Conservation (phyloP, 2,888 invertebrate genomes). For the Drosophila setosimentum region DNA sequence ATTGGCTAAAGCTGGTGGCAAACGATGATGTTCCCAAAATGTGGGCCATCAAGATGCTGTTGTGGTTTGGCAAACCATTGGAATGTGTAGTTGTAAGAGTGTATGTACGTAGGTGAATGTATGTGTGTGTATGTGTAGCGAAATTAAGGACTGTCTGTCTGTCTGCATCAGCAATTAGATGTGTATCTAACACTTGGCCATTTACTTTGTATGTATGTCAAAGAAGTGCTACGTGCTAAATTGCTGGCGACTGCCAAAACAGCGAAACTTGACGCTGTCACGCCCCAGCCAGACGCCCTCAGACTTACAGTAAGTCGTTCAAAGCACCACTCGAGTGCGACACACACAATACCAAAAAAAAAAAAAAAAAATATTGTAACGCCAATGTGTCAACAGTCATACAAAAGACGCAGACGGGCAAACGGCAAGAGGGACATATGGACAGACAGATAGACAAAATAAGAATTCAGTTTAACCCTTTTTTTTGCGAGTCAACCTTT, state of each 20-base stretch:
- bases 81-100: neutral
- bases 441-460: conserved; percentile 7
- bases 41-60: conserved; percentile 27
- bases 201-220: conserved; percentile 64
- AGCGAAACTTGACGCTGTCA: conserved; percentile 68
- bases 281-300: conserved; percentile 61
- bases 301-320: conserved; percentile 36
- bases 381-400: conserved; percentile 65
- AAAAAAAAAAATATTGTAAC: conserved; percentile 33
- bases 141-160: conserved; percentile 38
- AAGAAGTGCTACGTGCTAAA: conserved; percentile 69
- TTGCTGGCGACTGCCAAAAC: conserved; percentile 53
- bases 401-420: conserved; percentile 27
- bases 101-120: neutral
- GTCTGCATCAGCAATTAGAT: conserved; percentile 67
- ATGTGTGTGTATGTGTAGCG: conserved; percentile 11
- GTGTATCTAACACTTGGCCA: conserved; percentile 76
- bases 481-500: neutral
- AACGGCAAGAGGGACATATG: neutral
- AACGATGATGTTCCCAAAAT: conserved; percentile 29
- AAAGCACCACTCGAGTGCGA: conserved; percentile 33
- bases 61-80: conserved; percentile 1
- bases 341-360: conserved; percentile 5
- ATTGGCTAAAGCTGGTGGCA: conserved; percentile 28
- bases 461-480: conserved; percentile 65